Evolutionary conservation across 1,140 invertebrate genomes (phyloP), one percentile per base, ranked within the genome.

Genomic region (Nebria ingens): DNA sequence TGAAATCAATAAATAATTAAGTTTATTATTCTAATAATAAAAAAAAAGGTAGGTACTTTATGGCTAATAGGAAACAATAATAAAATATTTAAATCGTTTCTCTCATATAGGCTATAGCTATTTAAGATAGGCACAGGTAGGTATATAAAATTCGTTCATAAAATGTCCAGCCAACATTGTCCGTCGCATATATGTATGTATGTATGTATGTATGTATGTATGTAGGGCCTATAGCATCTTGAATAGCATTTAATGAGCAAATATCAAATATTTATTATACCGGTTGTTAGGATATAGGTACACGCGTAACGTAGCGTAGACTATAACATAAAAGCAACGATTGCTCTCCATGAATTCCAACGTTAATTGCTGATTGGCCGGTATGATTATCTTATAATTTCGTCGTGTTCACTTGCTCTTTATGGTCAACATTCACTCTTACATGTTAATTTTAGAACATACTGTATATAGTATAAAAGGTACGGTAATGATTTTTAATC

Each of bases 251-350:
- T 34, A 34, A 34, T 34, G 25, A 34, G 25, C 25, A 34, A 34
- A 34, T 34, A 34, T 34, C n/a, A 34, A 34, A 34, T 34, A 34
- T 34, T 34, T 34, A 34, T 34, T 34, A 34, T 34, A 34, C 25
- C 25, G 25, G 25, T 34, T 34, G 25, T 34, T 34, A 6, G n/a
- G n/a, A 9, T n/a, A 34, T n/a, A n/a, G n/a, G n/a, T 34, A 34
- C 25, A 34, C 25, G 25, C 25, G 25, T n/a, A 34, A 6, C n/a
- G n/a, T n/a, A n/a, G 6, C 25, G 25, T 34, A 34, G 25, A 9
- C 6, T 9, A n/a, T 6, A 34, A 34, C 25, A 34, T 34, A 34
- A 34, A 34, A 34, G 25, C 25, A 34, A n/a, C 25, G 25, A 34
- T 34, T 34, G 25, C 25, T 34, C 25, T 34, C n/a, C 25, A 34